phyloP scores from a whole-genome alignment of 2,113 vertebrate species.

The Hiodon alosoides region DNA sequence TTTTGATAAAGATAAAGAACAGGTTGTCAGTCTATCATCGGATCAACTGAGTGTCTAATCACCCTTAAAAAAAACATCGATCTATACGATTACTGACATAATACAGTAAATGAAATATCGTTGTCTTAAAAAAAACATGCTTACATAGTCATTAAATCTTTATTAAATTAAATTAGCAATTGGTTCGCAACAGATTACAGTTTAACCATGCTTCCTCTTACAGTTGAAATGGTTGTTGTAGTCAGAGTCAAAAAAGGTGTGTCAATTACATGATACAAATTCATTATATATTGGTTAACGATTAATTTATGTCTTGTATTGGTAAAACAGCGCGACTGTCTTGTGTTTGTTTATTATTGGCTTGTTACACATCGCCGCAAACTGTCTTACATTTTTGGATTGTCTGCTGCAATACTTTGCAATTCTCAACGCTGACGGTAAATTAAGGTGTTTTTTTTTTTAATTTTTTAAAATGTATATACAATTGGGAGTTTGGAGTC shows the following conservation, averaged over 20 bases:
- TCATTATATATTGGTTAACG: not conserved
- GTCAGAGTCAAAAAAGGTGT: not conserved
- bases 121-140: not conserved
- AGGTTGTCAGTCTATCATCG: too few relatives aligned
- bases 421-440: too few relatives aligned
- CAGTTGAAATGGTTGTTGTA: not conserved
- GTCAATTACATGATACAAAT: not conserved
- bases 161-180: not conserved
- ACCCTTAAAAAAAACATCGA: not conserved
- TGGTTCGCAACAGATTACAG: not conserved
- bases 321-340: conserved; percentile 1
- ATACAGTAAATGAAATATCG: not conserved
- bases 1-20: too few relatives aligned
- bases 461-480: too few relatives aligned
- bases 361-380: too few relatives aligned
- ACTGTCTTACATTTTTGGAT: too few relatives aligned
- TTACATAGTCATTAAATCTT: not conserved
- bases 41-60: not conserved
- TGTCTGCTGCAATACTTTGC: too few relatives aligned
- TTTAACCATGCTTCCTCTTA: not conserved
- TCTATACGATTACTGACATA: not conserved
- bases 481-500: too few relatives aligned
- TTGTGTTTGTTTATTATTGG: not conserved
- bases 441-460: too few relatives aligned
- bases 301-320: not conserved